phyloP scores from a whole-genome alignment of 2,888 invertebrate species.

The Polymixis flavicincta region DNA sequence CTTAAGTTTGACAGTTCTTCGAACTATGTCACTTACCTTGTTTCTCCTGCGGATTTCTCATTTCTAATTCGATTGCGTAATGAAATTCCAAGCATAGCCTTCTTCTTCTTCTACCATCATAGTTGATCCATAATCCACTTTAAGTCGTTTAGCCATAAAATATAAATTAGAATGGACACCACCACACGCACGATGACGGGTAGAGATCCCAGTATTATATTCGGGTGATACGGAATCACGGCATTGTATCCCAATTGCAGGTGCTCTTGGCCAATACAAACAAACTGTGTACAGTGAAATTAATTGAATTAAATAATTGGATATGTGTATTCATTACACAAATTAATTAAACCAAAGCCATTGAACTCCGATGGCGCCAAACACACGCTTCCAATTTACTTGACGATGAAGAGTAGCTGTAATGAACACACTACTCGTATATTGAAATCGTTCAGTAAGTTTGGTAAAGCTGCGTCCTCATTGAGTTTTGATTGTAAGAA shows the following conservation, averaged over 20 bases:
- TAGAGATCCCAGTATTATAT: background rate
- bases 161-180: background rate
- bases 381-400: constrained; percentile 53
- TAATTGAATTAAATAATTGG: constrained; percentile 42
- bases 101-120: background rate
- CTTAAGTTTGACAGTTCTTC: no score
- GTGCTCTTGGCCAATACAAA: constrained; percentile 2
- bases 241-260: constrained; percentile 8
- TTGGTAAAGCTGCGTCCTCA: background rate
- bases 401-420: constrained; percentile 34
- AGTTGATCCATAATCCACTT: background rate
- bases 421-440: constrained; percentile 10
- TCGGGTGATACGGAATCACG: background rate
- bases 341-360: constrained; percentile 60
- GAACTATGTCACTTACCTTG: no score
- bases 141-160: no score
- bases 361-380: constrained; percentile 51
- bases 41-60: no score
- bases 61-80: no score
- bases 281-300: constrained; percentile 25
- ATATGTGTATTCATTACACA: constrained; percentile 44
- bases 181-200: no score
- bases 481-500: background rate
- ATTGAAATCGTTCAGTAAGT: constrained; percentile 27
- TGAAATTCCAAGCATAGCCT: no score